A percentile compares a stretch with the other conserved stretches of the same genome.
Evolutionary conservation across 2,888 invertebrate genomes (phyloP).

Genomic region (Tiliacea aurago): DNA sequence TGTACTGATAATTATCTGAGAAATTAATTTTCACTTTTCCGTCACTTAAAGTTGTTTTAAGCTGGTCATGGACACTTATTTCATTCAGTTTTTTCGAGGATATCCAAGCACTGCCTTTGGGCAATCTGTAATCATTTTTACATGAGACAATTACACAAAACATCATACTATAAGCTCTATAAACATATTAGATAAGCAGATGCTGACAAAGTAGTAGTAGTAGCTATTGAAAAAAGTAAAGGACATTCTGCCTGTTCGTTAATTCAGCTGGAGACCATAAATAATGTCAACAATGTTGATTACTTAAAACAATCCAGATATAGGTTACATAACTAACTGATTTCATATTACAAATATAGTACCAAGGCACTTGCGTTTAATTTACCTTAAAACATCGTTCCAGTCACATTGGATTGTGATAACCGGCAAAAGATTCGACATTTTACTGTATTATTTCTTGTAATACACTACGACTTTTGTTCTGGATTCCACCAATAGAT

Average conservation of each 20-base stretch:
- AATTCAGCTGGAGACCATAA: background rate
- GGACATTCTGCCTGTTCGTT: background rate
- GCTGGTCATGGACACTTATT: slow-evolving; percentile 82
- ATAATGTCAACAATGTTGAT: background rate
- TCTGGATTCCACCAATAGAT: background rate
- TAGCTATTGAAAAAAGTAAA: background rate
- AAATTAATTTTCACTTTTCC: slow-evolving; percentile 84
- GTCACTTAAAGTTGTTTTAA: slow-evolving; percentile 81
- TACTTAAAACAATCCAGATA: no score
- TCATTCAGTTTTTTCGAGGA: slow-evolving; percentile 85
- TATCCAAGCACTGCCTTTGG: slow-evolving; percentile 87
- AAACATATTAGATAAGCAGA: background rate
- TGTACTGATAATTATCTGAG: slow-evolving; percentile 82
- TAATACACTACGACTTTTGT: background rate
- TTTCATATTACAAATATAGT: background rate
- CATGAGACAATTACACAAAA: slow-evolving; percentile 1
- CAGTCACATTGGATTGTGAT: slow-evolving; percentile 89
- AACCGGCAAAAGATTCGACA: slow-evolving; percentile 79
- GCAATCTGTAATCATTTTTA: slow-evolving; percentile 77
- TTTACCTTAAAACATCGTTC: slow-evolving; percentile 88
- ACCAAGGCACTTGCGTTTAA: background rate
- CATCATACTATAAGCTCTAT: background rate
- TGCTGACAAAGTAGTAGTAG: background rate
- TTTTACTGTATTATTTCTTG: slow-evolving; percentile 46
- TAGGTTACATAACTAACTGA: background rate